Conservation (phyloP, 2,113 vertebrate species). For the Colinus virginianus region DNA sequence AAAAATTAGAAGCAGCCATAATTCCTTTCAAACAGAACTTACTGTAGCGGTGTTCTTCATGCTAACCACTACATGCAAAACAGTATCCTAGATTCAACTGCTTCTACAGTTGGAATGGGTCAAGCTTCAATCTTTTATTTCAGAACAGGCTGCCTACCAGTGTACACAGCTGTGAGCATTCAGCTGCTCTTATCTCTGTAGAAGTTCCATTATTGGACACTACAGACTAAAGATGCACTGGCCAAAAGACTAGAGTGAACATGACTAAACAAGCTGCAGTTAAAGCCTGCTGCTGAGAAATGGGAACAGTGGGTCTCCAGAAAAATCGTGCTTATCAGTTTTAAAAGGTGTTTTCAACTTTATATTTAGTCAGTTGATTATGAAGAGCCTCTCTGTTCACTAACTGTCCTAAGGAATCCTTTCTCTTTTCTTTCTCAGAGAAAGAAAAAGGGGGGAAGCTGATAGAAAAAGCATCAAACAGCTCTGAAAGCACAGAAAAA, state of each 20-base stretch:
- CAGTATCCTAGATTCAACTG: not conserved
- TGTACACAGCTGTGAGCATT: fast-evolving
- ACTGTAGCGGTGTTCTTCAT: not conserved
- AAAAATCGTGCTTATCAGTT: not conserved
- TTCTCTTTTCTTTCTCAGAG: not conserved
- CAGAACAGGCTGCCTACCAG: fast-evolving
- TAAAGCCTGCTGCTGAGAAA: not conserved
- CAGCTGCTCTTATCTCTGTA: not conserved
- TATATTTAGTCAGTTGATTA: not conserved
- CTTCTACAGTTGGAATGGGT: not conserved
- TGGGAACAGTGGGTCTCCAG: not conserved
- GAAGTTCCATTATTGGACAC: not conserved
- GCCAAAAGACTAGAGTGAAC: not conserved
- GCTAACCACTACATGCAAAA: not conserved
- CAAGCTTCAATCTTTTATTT: not conserved
- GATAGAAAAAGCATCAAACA: not conserved
- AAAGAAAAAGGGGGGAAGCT: not conserved
- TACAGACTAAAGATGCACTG: not conserved
- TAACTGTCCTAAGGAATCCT: not conserved
- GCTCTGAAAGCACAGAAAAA: not conserved
- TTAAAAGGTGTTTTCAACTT: not conserved
- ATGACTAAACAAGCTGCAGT: not conserved
- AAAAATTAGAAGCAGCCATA: not conserved
- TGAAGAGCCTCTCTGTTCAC: not conserved
- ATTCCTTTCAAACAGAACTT: not conserved